Percentiles rank a stretch among this genome's conserved stretches.
Evolutionary conservation across 2,797 vertebrate genomes (phyloP).

Genomic region (Zalophus californianus): DNA sequence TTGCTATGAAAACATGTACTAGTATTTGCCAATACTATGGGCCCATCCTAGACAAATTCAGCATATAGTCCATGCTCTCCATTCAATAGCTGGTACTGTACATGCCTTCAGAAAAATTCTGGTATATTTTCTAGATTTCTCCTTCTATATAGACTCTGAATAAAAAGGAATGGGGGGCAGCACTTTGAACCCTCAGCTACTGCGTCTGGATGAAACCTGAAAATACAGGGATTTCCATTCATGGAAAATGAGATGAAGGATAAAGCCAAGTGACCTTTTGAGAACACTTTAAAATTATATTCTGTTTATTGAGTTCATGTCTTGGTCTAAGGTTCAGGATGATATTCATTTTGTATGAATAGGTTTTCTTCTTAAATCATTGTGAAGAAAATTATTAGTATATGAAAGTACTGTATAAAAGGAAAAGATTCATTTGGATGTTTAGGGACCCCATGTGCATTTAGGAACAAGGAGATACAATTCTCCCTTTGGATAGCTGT

Average conservation of each 20-base stretch:
- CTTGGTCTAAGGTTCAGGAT: constrained; percentile 65
- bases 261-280: constrained; percentile 70
- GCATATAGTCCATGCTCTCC: neutral
- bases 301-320: constrained; percentile 74
- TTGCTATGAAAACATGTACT: neutral
- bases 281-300: constrained; percentile 74
- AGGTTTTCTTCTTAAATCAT: constrained; percentile 62
- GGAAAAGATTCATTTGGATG: constrained; percentile 56
- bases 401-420: constrained; percentile 57
- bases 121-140: constrained; percentile 29
- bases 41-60: neutral
- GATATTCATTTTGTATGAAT: constrained; percentile 70
- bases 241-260: constrained; percentile 63
- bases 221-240: constrained; percentile 65
- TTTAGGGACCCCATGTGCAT: neutral
- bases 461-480: neutral
- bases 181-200: constrained; percentile 49
- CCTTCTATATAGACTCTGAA: constrained; percentile 34
- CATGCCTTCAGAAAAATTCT: neutral
- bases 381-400: constrained; percentile 68
- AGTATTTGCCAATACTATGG: neutral
- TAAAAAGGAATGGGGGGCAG: neutral
- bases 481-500: neutral
- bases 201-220: constrained; percentile 55
- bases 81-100: neutral